A percentile compares a stretch with the other conserved stretches of the same genome.
Conservation (phyloP, 1,140 invertebrate species). For the Leguminivora glycinivorella region DNA sequence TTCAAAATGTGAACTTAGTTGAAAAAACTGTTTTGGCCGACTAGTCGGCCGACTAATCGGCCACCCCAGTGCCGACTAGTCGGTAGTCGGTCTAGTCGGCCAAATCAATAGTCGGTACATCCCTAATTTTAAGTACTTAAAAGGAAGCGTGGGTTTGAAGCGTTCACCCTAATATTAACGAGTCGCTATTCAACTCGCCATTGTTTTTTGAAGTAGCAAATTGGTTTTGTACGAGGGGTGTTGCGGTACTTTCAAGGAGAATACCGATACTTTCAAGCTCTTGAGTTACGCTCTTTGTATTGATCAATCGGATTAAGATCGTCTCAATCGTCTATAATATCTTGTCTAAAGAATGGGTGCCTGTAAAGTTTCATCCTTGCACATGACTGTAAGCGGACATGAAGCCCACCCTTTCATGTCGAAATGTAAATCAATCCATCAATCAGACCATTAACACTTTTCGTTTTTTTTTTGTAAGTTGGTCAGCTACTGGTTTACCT, state of each 20-base stretch:
- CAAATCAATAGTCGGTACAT: too few relatives aligned
- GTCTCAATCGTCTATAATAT: neutral
- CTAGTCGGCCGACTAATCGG: too few relatives aligned
- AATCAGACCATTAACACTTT: too few relatives aligned
- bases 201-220: conserved; percentile 26
- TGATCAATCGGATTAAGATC: conserved; percentile 11
- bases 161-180: conserved; percentile 36
- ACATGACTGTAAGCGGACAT: neutral
- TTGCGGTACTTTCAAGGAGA: neutral
- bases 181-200: conserved; percentile 29
- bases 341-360: neutral
- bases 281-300: conserved; percentile 12
- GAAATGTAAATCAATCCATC: too few relatives aligned
- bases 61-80: too few relatives aligned
- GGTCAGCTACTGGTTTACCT: too few relatives aligned
- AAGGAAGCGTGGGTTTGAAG: conserved; percentile 29
- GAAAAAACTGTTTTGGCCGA: too few relatives aligned
- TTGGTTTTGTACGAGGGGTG: conserved; percentile 12
- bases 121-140: conserved; percentile 22
- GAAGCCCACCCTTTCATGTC: neutral
- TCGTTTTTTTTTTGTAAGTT: too few relatives aligned
- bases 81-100: too few relatives aligned
- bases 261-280: conserved; percentile 10
- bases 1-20: too few relatives aligned
- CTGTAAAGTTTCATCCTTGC: neutral